Conservation (phyloP, 2,888 invertebrate species). For the Zaprionus lineosus region DNA sequence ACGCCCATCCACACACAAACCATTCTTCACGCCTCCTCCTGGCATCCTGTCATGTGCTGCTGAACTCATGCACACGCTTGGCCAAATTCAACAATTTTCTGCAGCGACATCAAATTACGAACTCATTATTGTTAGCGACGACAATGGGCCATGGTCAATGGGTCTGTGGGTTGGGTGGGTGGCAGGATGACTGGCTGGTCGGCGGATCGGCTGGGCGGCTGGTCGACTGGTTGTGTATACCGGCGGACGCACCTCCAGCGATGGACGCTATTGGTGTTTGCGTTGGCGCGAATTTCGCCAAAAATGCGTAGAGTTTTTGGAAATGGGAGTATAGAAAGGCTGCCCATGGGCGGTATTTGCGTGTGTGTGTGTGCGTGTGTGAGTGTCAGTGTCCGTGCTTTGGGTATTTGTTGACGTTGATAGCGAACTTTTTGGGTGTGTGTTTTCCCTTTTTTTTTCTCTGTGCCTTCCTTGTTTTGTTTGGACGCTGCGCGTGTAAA, state of each 20-base stretch:
- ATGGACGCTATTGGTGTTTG: slow-evolving; percentile 43
- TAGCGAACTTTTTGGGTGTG: slow-evolving; percentile 32
- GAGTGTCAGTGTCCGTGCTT: background rate
- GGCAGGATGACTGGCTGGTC: too few relatives aligned
- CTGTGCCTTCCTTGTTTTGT: slow-evolving; percentile 30
- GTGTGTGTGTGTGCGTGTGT: slow-evolving; percentile 15
- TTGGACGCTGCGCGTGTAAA: slow-evolving; percentile 39
- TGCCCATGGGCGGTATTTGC: background rate
- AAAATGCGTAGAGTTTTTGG: slow-evolving; percentile 45
- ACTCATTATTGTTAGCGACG: slow-evolving; percentile 80
- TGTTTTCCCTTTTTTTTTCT: slow-evolving; percentile 2
- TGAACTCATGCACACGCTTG: slow-evolving; percentile 53
- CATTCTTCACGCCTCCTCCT: background rate
- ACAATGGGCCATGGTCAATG: slow-evolving; percentile 43
- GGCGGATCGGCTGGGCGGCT: too few relatives aligned
- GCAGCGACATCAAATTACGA: slow-evolving; percentile 79
- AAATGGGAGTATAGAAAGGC: background rate
- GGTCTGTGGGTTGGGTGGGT: slow-evolving; percentile 7
- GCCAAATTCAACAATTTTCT: slow-evolving; percentile 62
- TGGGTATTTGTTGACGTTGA: slow-evolving; percentile 63
- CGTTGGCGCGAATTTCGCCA: slow-evolving; percentile 54
- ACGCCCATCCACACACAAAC: background rate
- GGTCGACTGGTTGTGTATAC: too few relatives aligned
- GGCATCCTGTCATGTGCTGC: slow-evolving; percentile 38
- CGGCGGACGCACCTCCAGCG: background rate